phyloP scores from a whole-genome alignment of 2,113 vertebrate genomes.

The Synodontis membranacea region DNA sequence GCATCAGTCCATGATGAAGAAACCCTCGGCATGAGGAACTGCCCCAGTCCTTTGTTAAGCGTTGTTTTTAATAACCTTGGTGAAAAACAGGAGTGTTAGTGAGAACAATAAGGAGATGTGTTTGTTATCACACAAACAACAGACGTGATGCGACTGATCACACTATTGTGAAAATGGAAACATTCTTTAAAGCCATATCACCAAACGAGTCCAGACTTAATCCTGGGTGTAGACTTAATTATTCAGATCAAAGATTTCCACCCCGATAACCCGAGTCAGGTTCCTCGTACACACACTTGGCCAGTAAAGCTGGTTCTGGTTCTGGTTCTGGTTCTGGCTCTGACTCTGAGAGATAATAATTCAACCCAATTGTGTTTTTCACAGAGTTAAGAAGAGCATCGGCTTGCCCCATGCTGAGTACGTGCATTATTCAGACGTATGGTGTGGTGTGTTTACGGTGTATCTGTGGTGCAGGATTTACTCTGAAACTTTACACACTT shows the following conservation, averaged over 20 bases:
- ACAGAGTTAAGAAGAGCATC: constrained; percentile 32
- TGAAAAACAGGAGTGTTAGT: background rate
- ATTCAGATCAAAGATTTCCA: background rate
- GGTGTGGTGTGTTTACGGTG: background rate
- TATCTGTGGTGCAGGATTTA: background rate
- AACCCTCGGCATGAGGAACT: background rate
- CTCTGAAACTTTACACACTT: background rate
- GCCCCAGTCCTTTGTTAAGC: background rate
- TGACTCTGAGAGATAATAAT: background rate
- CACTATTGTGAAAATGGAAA: background rate
- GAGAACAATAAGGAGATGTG: background rate
- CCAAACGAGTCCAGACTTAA: background rate
- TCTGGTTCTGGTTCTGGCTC: no score
- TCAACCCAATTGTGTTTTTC: background rate
- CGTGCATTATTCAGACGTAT: background rate
- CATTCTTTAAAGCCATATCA: background rate
- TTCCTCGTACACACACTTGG: no score
- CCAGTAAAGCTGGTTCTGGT: no score
- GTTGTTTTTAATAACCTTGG: background rate
- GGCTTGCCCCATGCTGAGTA: constrained; percentile 18
- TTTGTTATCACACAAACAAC: background rate
- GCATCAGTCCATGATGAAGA: no score
- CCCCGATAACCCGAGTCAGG: no score
- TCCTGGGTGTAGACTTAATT: background rate
- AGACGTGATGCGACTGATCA: background rate